A percentile compares a stretch with the other conserved stretches of the same genome.
Evolutionary conservation across 2,113 vertebrate genomes (phyloP).

Genomic region (Orthochromis malagaraziensis): DNA sequence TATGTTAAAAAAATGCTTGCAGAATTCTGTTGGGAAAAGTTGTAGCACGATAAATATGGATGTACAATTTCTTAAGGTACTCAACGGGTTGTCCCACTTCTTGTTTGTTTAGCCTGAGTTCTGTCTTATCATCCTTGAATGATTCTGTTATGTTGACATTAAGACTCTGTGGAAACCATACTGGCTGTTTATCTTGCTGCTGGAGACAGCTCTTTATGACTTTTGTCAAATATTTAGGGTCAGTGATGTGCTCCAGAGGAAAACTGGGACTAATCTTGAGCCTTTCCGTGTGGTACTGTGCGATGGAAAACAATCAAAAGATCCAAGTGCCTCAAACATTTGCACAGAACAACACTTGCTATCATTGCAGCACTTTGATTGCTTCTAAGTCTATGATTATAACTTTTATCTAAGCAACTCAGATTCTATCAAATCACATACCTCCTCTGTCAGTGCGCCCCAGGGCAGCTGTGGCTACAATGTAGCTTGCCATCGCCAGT

Average conservation of each 20-base stretch:
- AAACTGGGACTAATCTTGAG: not conserved
- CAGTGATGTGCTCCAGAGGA: not conserved
- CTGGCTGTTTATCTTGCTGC: not conserved
- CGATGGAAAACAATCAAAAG: not conserved
- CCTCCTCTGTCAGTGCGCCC: too few relatives aligned
- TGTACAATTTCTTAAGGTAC: rapidly evolving
- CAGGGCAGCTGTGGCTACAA: too few relatives aligned
- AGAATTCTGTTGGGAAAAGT: not conserved
- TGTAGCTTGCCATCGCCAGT: too few relatives aligned
- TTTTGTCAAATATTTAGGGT: not conserved
- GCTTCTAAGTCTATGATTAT: not conserved
- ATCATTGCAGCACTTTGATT: not conserved
- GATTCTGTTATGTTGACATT: not conserved
- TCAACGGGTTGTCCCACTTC: not conserved
- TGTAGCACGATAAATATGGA: not conserved
- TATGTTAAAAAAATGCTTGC: not conserved
- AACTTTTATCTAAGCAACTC: not conserved
- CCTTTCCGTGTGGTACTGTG: not conserved
- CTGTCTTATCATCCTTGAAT: not conserved
- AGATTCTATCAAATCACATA: not conserved
- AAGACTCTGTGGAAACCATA: not conserved
- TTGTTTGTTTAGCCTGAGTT: not conserved
- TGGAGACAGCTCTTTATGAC: not conserved
- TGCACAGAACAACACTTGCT: not conserved
- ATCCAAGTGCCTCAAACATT: not conserved